Evolutionary conservation across 64 coral and sea anemone species (phyloP).

Genomic region (Dendronephthya gigantea): DNA sequence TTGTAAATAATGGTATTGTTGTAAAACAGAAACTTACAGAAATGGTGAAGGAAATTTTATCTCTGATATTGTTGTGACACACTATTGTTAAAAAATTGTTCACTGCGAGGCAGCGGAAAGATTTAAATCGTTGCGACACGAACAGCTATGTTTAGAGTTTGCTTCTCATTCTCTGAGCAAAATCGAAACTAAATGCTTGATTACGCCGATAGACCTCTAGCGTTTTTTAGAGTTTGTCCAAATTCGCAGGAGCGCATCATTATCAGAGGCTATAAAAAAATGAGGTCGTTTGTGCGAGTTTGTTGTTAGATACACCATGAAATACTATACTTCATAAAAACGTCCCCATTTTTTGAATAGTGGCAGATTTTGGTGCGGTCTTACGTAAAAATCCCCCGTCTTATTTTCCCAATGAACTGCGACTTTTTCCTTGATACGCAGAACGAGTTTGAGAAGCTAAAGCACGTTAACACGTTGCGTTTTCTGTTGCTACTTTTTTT

Average conservation of each 20-base stretch:
- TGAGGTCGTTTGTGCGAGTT: not conserved
- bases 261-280: not conserved
- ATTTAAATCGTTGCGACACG: too few relatives aligned
- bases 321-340: too few relatives aligned
- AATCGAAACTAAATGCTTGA: not conserved
- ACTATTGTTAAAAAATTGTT: not conserved
- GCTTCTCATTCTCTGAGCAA: not conserved
- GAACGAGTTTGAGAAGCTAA: not conserved
- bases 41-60: not conserved
- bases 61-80: not conserved
- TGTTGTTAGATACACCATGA: too few relatives aligned
- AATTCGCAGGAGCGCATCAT: not conserved
- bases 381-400: not conserved
- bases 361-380: not conserved
- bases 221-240: not conserved
- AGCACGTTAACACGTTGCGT: not conserved
- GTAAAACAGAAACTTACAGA: slow-evolving; percentile 1
- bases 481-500: not conserved
- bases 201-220: not conserved
- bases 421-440: not conserved
- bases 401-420: not conserved
- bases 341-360: not conserved
- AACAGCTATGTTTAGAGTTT: not conserved
- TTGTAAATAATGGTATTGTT: not conserved
- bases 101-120: too few relatives aligned